These are phyloP conservation scores for Festucalex cinctus DNA, from an alignment of 2,113 vertebrate genomes.

Conservation along the genomic window DNA sequence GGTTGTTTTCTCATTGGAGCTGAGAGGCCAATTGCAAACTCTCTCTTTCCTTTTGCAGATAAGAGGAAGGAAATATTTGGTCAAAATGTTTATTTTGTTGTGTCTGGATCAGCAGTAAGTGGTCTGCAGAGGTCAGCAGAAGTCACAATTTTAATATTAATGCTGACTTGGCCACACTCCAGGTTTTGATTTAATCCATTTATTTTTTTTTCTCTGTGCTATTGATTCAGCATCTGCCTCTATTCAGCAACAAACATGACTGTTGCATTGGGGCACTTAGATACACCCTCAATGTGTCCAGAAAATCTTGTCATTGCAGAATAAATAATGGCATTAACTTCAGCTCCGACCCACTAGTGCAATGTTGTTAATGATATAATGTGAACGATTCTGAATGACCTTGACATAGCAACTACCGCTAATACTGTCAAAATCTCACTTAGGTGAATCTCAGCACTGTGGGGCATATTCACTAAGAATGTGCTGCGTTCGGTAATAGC, in stretches of 20 bases:
- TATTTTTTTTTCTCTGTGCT: background rate
- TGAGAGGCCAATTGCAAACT: slow-evolving; percentile 30
- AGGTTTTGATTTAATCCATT: background rate
- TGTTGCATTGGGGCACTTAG: background rate
- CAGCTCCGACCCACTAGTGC: background rate
- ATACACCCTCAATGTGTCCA: background rate
- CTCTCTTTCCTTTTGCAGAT: slow-evolving; percentile 20
- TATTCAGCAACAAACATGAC: background rate
- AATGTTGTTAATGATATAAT: slow-evolving; percentile 18
- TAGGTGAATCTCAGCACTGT: no score
- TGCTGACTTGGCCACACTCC: background rate
- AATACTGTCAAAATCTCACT: background rate
- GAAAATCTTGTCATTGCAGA: background rate
- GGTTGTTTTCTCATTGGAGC: slow-evolving; percentile 39
- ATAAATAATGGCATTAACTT: background rate
- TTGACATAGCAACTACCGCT: slow-evolving; percentile 31
- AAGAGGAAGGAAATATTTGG: slow-evolving; percentile 30
- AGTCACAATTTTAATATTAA: slow-evolving; percentile 8
- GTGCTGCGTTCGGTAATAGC: no score
- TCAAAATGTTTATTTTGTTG: slow-evolving; percentile 7
- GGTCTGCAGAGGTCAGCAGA: slow-evolving; percentile 14
- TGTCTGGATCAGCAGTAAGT: background rate
- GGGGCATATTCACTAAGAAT: no score
- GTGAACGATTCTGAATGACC: slow-evolving; percentile 19
- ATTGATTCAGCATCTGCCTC: background rate